phyloP scores from a whole-genome alignment of 2,113 vertebrate genomes.

The Clarias magur region DNA sequence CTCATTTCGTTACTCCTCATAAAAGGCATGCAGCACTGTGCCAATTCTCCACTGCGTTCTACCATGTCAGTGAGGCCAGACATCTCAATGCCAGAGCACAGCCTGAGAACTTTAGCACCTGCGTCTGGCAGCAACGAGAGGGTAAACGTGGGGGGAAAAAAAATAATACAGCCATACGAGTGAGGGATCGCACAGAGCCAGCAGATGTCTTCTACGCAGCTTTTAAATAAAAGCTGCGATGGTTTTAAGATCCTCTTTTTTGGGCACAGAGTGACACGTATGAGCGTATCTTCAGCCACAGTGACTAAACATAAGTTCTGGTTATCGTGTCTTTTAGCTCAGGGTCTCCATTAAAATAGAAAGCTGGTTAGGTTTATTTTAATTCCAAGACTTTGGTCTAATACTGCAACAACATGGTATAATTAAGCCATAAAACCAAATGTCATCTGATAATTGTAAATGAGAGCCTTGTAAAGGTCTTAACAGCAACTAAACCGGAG shows the following conservation, averaged over 20 bases:
- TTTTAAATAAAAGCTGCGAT: background rate
- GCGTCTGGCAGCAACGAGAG: conserved; percentile 22
- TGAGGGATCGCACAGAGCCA: background rate
- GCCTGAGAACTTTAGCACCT: conserved; percentile 54
- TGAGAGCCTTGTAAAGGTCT: background rate
- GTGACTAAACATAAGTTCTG: background rate
- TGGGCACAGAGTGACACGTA: background rate
- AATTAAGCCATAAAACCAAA: background rate
- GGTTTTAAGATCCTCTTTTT: background rate
- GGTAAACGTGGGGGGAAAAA: background rate
- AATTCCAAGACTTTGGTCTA: background rate
- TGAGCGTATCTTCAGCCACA: background rate
- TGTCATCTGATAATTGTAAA: conserved; percentile 26
- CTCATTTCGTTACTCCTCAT: conserved; percentile 27
- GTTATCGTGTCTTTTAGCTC: background rate
- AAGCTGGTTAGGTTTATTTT: background rate
- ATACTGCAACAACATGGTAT: background rate
- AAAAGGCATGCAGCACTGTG: conserved; percentile 8
- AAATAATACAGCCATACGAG: background rate
- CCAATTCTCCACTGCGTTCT: conserved; percentile 22
- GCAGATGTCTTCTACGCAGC: conserved; percentile 7
- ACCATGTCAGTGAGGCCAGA: conserved; percentile 14
- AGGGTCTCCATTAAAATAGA: background rate
- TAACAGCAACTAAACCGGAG: background rate
- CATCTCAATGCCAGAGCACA: conserved; percentile 17